phyloP scores from a whole-genome alignment of 53 echinoderm and acorn worm species.

The Echinarachnius parma region DNA sequence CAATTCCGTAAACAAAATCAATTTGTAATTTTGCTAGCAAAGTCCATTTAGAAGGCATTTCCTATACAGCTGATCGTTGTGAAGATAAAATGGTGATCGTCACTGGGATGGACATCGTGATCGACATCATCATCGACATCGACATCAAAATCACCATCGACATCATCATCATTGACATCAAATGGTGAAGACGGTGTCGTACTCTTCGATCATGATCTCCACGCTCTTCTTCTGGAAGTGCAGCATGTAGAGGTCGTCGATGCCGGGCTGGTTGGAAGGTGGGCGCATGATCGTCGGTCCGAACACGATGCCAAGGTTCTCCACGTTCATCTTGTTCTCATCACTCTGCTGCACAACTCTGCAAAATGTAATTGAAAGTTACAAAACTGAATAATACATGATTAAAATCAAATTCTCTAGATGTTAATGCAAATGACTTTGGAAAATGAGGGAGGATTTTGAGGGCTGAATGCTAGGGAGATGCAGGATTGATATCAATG shows the following conservation, averaged over 20 bases:
- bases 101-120: neutral
- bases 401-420: no score
- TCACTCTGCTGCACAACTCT: conserved; percentile 70
- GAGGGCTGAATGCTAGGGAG: no score
- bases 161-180: neutral
- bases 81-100: no score
- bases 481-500: no score
- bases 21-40: no score
- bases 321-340: conserved; percentile 86
- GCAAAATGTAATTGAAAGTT: no score
- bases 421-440: no score
- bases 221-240: conserved; percentile 91
- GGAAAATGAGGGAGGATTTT: no score
- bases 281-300: conserved; percentile 92
- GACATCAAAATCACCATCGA: neutral
- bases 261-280: conserved; percentile 74
- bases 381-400: no score
- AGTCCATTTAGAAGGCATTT: no score
- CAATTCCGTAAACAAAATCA: no score
- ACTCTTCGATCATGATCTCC: conserved; percentile 77
- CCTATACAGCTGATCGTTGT: no score
- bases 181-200: conserved; percentile 64
- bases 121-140: neutral
- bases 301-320: conserved; percentile 94
- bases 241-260: conserved; percentile 86